A percentile compares a stretch with the other conserved stretches of the same genome.
Evolutionary conservation across 2,888 invertebrate genomes (phyloP).

Genomic region (Epistrophe grossulariae): DNA sequence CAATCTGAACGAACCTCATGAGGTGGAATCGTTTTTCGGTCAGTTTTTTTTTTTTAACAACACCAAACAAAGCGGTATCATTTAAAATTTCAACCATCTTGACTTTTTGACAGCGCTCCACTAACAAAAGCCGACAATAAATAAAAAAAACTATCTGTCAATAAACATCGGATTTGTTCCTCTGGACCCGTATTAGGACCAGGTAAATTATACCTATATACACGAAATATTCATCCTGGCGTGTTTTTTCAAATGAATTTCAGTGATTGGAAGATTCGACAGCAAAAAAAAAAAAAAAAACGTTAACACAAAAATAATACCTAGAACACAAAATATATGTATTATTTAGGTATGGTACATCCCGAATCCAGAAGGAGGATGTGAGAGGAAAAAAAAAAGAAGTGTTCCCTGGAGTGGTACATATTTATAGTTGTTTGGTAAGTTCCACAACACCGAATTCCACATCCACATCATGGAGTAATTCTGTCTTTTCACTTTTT

Average conservation of each 20-base stretch:
- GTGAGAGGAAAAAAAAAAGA: background rate
- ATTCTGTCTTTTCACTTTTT: conserved; percentile 48
- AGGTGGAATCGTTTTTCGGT: conserved; percentile 54
- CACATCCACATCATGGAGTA: conserved; percentile 47
- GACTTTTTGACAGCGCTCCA: conserved; percentile 59
- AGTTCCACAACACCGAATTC: conserved; percentile 55
- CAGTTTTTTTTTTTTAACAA: background rate
- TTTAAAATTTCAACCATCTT: conserved; percentile 61
- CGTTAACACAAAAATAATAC: conserved; percentile 53
- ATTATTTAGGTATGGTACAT: background rate
- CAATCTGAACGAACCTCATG: conserved; percentile 10
- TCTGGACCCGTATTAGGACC: conserved; percentile 3
- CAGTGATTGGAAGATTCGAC: conserved; percentile 62
- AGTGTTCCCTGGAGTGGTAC: conserved; percentile 51
- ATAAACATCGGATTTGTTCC: conserved; percentile 60
- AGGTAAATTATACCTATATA: conserved; percentile 58
- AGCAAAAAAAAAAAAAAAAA: conserved; percentile 44
- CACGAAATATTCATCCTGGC: conserved; percentile 51
- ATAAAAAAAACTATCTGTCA: conserved; percentile 38
- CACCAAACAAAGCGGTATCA: conserved; percentile 39
- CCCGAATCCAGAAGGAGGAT: conserved; percentile 40
- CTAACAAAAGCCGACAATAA: conserved; percentile 42
- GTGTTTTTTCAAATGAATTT: conserved; percentile 70
- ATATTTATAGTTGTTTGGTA: conserved; percentile 44
- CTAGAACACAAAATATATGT: conserved; percentile 18